Base-by-base conservation (phyloP, 2,113 vertebrate genomes). In the Oxygymnocypris stewartii region DNA sequence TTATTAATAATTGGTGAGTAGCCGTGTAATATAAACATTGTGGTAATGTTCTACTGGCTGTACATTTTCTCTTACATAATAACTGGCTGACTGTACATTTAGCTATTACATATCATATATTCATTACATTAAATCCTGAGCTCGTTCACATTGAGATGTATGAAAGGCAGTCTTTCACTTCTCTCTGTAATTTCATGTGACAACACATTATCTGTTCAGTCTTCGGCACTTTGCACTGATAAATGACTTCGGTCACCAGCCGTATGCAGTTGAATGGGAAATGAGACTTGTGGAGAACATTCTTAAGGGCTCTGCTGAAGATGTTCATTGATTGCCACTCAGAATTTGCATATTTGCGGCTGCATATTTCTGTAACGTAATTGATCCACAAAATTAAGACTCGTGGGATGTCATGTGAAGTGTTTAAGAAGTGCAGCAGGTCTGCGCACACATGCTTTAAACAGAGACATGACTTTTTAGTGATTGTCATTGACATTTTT, bases 131-230 rank as follows among this genome's bases (percentile, higher is more conserved):
- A 0, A 14, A n/a, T n/a, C 71, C 31, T 54, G n/a, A 51, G 31
- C 47, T 74, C 47, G 7, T 37, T 69, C 61, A 49, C 85, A 79
- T 16, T 35, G 44, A 40, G 63, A 71, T 59, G 69, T 80, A 42
- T 80, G 67, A 65, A 88, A 80, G 31, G 16, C 65, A 73, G 63
- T 67, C 40, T 80, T 40, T 57, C 40, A 51, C 54, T n/a, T 49
- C 25, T 67, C 82, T 73, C 81, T 42, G 35, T 79, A 73, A 86
- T 78, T 82, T 76, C 74, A 88, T 82, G 79, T 67, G 63, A 88
- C 87, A 88, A 82, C 79, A 86, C 74, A 61, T 78, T 79, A 83
- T 85, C 73, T 10, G 13, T 86, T 37, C 84, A 71, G 74, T 86
- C 74, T 73, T 42, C 73, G 25, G n/a, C 23, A 51, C 78, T 67